phyloP scores from a whole-genome alignment of 2,113 vertebrate species.

The Scomber japonicus region DNA sequence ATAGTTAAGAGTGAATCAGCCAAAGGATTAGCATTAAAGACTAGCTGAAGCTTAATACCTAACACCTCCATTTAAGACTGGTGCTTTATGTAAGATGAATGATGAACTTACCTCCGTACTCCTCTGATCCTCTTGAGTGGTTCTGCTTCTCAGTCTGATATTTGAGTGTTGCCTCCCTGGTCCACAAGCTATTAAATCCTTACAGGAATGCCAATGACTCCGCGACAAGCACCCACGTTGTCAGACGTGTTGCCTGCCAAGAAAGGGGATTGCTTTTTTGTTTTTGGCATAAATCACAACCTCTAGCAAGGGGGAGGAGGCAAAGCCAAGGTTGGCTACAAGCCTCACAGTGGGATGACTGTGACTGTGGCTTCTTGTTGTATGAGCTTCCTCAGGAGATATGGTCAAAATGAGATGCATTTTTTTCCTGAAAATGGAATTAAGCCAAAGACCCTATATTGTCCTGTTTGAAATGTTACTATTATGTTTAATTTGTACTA shows the following conservation, averaged over 20 bases:
- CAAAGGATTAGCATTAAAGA: slow-evolving; percentile 36
- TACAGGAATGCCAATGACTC: slow-evolving; percentile 71
- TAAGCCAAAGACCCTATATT: too few species aligned
- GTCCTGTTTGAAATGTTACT: neutral
- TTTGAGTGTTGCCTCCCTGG: slow-evolving; percentile 67
- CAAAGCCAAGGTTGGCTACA: slow-evolving; percentile 12
- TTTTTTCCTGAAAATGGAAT: neutral
- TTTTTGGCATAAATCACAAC: slow-evolving; percentile 67
- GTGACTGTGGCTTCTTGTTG: slow-evolving; percentile 3
- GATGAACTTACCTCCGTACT: slow-evolving; percentile 70
- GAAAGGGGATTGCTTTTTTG: slow-evolving; percentile 65
- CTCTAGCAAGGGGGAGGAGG: slow-evolving; percentile 35
- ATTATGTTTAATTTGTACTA: neutral
- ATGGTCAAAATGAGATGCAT: neutral
- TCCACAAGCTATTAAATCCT: slow-evolving; percentile 77
- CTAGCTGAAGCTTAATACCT: slow-evolving; percentile 30
- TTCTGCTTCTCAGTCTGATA: slow-evolving; percentile 70
- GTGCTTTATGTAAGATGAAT: slow-evolving; percentile 47
- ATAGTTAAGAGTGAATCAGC: slow-evolving; percentile 1
- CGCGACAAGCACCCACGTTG: slow-evolving; percentile 60
- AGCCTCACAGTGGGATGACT: slow-evolving; percentile 19
- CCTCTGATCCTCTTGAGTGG: slow-evolving; percentile 57
- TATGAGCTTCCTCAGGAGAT: neutral
- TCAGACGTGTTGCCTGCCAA: slow-evolving; percentile 62
- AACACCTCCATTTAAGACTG: slow-evolving; percentile 38